Evolutionary conservation across 2,113 vertebrate genomes (phyloP).

Genomic region (Gobio gobio): DNA sequence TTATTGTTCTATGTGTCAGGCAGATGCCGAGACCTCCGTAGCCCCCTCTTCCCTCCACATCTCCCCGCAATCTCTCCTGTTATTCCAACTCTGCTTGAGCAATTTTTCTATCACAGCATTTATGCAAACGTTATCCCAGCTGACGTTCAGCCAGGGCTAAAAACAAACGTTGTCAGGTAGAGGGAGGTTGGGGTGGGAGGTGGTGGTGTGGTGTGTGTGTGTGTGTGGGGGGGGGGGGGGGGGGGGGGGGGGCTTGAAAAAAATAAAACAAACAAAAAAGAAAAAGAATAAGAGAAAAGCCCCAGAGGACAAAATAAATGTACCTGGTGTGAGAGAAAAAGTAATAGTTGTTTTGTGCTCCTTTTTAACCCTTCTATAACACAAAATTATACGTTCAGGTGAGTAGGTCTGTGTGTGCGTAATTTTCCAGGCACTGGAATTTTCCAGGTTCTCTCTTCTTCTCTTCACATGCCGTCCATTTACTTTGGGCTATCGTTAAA

Average conservation of each 20-base stretch:
- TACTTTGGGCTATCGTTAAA: slow-evolving; percentile 7
- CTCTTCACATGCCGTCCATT: slow-evolving; percentile 7
- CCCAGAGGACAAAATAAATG: slow-evolving; percentile 28
- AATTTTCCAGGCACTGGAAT: slow-evolving; percentile 39
- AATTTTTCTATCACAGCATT: slow-evolving; percentile 66
- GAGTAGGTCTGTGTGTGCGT: not conserved
- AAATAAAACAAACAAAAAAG: slow-evolving; percentile 48
- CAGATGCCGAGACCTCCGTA: slow-evolving; percentile 56
- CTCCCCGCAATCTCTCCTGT: slow-evolving; percentile 58
- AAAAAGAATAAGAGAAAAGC: not conserved
- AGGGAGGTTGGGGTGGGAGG: not conserved
- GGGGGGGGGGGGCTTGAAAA: not conserved
- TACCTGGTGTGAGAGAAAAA: slow-evolving; percentile 28
- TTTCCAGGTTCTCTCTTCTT: too few relatives aligned
- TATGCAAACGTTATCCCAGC: slow-evolving; percentile 64
- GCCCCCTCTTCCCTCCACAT: slow-evolving; percentile 35
- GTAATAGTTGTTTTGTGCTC: not conserved
- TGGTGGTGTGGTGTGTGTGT: too few relatives aligned
- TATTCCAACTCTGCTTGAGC: slow-evolving; percentile 62
- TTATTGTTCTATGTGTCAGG: slow-evolving; percentile 69
- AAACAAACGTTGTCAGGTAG: not conserved
- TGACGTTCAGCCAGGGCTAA: slow-evolving; percentile 32
- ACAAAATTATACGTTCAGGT: not conserved
- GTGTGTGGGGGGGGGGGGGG: too few relatives aligned
- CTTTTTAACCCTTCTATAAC: not conserved